Evolutionary conservation across 2,797 vertebrate species (phyloP).

Genomic region (Gymnocypris eckloni): DNA sequence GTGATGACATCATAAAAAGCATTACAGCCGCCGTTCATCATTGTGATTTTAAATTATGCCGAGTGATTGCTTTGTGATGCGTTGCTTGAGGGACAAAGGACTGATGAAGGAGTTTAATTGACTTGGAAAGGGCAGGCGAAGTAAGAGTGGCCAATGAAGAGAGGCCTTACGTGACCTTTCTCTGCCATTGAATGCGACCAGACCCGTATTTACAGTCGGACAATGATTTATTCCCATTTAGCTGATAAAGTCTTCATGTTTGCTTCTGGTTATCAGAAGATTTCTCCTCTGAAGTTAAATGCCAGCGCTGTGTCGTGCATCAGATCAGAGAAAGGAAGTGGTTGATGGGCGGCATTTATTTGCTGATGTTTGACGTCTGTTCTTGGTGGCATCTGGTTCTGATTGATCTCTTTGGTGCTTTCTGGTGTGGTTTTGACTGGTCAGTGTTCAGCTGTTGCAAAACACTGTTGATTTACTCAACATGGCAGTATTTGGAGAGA

Average conservation of each 20-base stretch:
- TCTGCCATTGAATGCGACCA: slow-evolving; percentile 30
- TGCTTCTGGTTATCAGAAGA: slow-evolving; percentile 24
- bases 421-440: slow-evolving; percentile 22
- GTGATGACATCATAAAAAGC: slow-evolving; percentile 91
- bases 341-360: not conserved
- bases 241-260: slow-evolving; percentile 30
- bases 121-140: slow-evolving; percentile 76
- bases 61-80: slow-evolving; percentile 79
- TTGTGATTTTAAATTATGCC: slow-evolving; percentile 78
- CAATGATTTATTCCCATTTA: slow-evolving; percentile 13
- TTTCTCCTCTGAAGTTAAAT: slow-evolving; percentile 39
- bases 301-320: slow-evolving; percentile 4
- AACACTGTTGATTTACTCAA: slow-evolving; percentile 32
- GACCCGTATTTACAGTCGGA: slow-evolving; percentile 29
- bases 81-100: slow-evolving; percentile 74
- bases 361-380: not conserved
- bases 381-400: not conserved
- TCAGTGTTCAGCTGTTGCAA: slow-evolving; percentile 45
- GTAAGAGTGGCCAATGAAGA: slow-evolving; percentile 67
- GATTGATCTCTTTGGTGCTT: slow-evolving; percentile 36
- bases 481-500: slow-evolving; percentile 19
- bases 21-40: slow-evolving; percentile 85
- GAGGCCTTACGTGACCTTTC: slow-evolving; percentile 47
- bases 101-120: slow-evolving; percentile 76
- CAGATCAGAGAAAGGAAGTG: slow-evolving; percentile 10